Evolutionary conservation across 2,888 invertebrate genomes (phyloP).

Genomic region (Stenoptilia bipunctidactyla): DNA sequence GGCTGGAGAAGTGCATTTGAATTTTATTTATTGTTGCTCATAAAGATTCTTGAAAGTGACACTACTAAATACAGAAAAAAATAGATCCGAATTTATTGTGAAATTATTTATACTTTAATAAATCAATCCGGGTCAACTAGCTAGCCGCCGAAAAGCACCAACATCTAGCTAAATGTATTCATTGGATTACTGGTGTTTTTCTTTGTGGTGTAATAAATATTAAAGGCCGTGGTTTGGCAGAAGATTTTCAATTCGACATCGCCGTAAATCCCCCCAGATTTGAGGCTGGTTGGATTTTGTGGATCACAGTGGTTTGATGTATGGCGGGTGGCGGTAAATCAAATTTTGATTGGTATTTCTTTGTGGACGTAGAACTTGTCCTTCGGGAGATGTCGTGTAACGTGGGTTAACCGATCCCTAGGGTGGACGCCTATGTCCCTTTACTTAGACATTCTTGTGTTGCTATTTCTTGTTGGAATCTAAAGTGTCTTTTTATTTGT

Average conservation of each 20-base stretch:
- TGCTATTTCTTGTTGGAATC: slow-evolving; percentile 30
- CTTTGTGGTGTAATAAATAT: slow-evolving; percentile 62
- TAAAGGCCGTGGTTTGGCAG: slow-evolving; percentile 40
- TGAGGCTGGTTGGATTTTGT: slow-evolving; percentile 55
- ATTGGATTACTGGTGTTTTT: slow-evolving; percentile 39
- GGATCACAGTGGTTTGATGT: slow-evolving; percentile 64
- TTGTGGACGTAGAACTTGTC: slow-evolving; percentile 53
- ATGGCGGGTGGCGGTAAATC: slow-evolving; percentile 68
- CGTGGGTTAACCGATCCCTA: slow-evolving; percentile 65
- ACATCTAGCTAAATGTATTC: slow-evolving; percentile 50
- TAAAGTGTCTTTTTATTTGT: no score
- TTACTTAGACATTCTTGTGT: slow-evolving; percentile 43
- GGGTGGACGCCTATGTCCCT: slow-evolving; percentile 39
- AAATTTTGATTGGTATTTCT: slow-evolving; percentile 71
- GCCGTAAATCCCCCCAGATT: slow-evolving; percentile 55
- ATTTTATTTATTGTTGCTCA: no score
- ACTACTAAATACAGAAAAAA: no score
- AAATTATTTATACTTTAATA: no score
- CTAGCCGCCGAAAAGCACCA: background rate
- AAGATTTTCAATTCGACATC: slow-evolving; percentile 63
- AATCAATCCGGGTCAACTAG: no score
- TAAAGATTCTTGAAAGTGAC: no score
- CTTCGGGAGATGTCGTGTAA: slow-evolving; percentile 46
- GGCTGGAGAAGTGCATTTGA: no score
- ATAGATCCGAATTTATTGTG: no score